Evolutionary conservation across 2,113 vertebrate genomes (phyloP), one percentile per base, ranked within the genome.

Genomic region (Centropus unirufus): DNA sequence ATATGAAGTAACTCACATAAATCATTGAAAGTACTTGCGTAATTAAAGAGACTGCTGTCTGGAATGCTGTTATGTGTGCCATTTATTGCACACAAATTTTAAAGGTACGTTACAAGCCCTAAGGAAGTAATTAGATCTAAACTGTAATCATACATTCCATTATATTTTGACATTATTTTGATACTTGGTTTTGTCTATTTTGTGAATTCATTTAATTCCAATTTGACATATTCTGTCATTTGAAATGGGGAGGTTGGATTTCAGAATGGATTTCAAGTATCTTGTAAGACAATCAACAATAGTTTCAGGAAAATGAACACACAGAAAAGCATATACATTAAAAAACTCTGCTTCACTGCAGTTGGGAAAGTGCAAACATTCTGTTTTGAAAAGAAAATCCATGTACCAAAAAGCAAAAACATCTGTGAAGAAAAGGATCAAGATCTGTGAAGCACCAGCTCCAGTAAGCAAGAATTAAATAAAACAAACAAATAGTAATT

Each of bases 31-130:
- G 29, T 58, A 89, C 89, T 86, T 14, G 20, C 19, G 10, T 58
- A 86, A 83, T 92, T 86, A 83, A 86, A 83, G n/a, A 89, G 18
- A 80, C 80, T 90, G 46, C 23, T 19, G 20, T 91, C 57, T 74
- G 51, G 22, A 89, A 83, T 49, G 14, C 15, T 76, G 15, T 79
- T 88, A 27, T 36, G 76, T 44, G 57, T 77, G 26, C 44, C 90
- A 88, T 87, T 76, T 80, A 90, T 19, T 86, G 14, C 63, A 46
- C 7, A 66, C 13, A 75, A 34, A 24, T 52, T 72, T 94, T 88
- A 90, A 10, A 8, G 14, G 8, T 68, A 40, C 52, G 9, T 68
- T 88, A 52, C 10, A 87, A 84, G 21, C 46, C 46, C 21, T 66
- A 36, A 83, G 36, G 21, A 83, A 59, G 26, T 57, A 78, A 88